Evolutionary conservation across 2,888 invertebrate species (phyloP), one percentile per base, ranked within the genome.

Genomic region (Coecobrya sp.): DNA sequence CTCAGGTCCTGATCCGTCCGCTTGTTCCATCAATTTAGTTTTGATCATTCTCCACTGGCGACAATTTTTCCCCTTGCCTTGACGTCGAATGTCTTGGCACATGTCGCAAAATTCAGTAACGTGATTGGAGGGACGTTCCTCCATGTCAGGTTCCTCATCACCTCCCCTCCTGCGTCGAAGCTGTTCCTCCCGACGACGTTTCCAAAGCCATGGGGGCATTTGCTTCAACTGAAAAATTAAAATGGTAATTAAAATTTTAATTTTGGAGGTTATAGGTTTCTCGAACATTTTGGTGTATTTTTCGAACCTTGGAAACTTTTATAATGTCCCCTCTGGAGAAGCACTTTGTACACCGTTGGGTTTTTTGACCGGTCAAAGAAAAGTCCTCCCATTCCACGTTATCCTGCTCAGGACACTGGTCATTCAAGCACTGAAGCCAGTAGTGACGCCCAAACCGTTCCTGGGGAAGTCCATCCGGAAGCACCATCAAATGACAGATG

Each of bases 401-500:
- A 0, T 45, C 25, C 52, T 52, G 7, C n/a, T 42, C 73, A 0
- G 49, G 25, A 13, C 89, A 89, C 0, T 7, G 11, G 0, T 68
- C 16, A 22, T 65, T 82, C 1, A 10, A 0, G 36, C 89, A 89
- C 25, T n/a, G n/a, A 42, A 82, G 65, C 55, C 68, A 82, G 55
- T 82, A 89, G 36, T 89, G 89, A 2, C 89, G 65, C 0, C 89
- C 89, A 70, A 89, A 89, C 16, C 82, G 45, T 13, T 70, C 36
- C 42, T 89, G 82, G 13, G 70, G 49, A 11, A 7, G 27, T 5
- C 70, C 68, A 55, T 70, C 52, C 4, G 30, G 65, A 0, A 16
- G 16, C 4, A 68, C 82, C 27, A 30, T 55, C 0, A 19, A 3
- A 0, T 13, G 1, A 55, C 89, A 89, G 16, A 52, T 19, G n/a